Percentiles rank a stretch among this genome's conserved stretches.
phyloP scores from a whole-genome alignment of 2,113 vertebrate genomes.

The rat (Rattus norvegicus) region GRCr8 NC_086020.1:128305001-128305500 shows the following conservation, averaged over 20 bases:
- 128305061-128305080: neutral
- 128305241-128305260: neutral
- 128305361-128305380: neutral
- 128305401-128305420: neutral
- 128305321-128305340: neutral
- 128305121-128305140: neutral
- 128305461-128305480: neutral
- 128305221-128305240: neutral
- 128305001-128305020: fast-evolving
- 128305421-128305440: neutral
- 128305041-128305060: neutral
- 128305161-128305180: neutral
- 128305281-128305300: neutral
- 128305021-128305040: neutral
- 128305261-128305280: neutral
- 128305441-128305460: neutral
- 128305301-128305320: neutral
- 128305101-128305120: neutral
- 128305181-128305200: neutral
- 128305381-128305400: neutral
- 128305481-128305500: neutral
- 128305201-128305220: neutral
- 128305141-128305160: neutral
- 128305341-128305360: neutral
- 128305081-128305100: neutral